Evolutionary conservation across 2,113 vertebrate species (phyloP).

Genomic region (Felis chaus): DNA sequence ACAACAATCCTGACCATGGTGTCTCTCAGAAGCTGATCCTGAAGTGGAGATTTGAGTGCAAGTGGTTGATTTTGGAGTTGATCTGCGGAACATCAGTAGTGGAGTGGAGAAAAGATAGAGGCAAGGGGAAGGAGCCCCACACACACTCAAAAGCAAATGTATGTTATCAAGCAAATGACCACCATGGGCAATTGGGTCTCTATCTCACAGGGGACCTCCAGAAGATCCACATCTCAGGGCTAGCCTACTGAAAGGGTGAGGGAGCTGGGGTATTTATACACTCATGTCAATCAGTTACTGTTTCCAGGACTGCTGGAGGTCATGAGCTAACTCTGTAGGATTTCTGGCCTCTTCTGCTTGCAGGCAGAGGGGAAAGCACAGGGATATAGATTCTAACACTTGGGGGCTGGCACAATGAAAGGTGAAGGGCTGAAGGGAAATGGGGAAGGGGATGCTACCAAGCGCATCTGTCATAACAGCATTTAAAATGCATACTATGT

Average conservation of each 20-base stretch:
- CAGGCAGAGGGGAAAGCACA: not conserved
- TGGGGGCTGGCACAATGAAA: not conserved
- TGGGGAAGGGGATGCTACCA: not conserved
- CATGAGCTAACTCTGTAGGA: too few species aligned
- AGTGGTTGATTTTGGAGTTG: not conserved
- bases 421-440: not conserved
- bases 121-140: accelerated
- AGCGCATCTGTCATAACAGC: not conserved
- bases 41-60: not conserved
- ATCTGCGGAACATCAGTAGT: not conserved
- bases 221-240: not conserved
- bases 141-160: not conserved
- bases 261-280: not conserved
- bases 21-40: not conserved
- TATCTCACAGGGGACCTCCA: too few species aligned
- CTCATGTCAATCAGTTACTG: not conserved
- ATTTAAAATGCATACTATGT: not conserved
- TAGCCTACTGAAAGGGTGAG: not conserved
- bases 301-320: not conserved
- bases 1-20: not conserved
- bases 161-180: not conserved
- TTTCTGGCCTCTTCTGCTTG: not conserved
- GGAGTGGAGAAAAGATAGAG: not conserved
- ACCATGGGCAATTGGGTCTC: not conserved
- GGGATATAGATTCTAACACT: not conserved